Evolutionary conservation across 2,888 invertebrate genomes (phyloP), one percentile per base, ranked within the genome.

Genomic region (Archips crataeganus): DNA sequence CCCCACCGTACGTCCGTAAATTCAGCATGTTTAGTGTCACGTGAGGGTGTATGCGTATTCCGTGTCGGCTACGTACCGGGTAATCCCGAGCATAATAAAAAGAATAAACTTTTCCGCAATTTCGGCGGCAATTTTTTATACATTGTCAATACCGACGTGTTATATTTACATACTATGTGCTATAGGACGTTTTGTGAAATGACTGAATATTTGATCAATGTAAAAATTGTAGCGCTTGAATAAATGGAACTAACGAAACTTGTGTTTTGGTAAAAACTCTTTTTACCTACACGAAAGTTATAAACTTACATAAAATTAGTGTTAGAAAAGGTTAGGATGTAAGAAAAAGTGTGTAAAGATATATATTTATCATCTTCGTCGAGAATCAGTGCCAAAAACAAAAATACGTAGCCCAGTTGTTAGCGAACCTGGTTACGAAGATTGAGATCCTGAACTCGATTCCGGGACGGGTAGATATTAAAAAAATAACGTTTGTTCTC

Each of bases 1-100:
- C 76, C 78, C 77, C 80, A 82, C 82, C 82, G 70, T 73, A 75
- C 76, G 70, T 66, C 62, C 70, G 70, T 70, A 70, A 70, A 74
- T 74, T 70, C 70, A 62, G 66, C 62, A 67, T 74, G 70, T 74
- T 74, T 74, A 70, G 74, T 74, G 66, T 70, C 70, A 70, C 61
- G 70, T 70, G 34, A 57, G 70, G 54, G 45, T 57, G 64, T 65
- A 49, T 62, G 62, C 57, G 62, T 74, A 67, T 74, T 61, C 32
- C 57, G 62, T 57, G 47, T 54, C 51, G 64, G 47, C 62, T 62
- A 49, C 39, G 47, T 49, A 51, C 61, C 42, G 61, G 51, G 45
- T 69, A 70, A 70, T 66, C 42, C 61, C 49, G 10, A 45, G 70
- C 34, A 62, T 57, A 62, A 57, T 39, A 70, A 73, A 74, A 65